Evolutionary conservation across 53 echinoderm and acorn worm genomes (phyloP), one percentile per base, ranked within the genome.

Genomic region (Arbacia lixula): DNA sequence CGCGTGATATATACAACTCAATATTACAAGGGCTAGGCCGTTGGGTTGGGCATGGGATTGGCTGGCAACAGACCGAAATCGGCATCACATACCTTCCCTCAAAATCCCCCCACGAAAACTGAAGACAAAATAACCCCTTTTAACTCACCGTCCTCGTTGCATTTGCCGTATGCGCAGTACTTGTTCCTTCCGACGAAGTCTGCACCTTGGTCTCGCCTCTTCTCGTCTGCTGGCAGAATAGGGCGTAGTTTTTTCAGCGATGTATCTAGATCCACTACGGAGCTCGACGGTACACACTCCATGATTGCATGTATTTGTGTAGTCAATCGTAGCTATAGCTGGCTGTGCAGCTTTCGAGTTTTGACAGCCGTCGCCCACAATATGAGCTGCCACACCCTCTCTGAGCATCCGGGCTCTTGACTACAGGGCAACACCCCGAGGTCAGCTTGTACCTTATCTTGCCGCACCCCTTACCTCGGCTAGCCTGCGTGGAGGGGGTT

Each of bases 121-220:
- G 21, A 11, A 56, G 12, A 20, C 10, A 20, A 56, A 56, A 56
- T 20, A 17, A 20, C 12, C n/a, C n/a, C n/a, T 28, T 11, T 17
- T 29, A 66, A 92, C 95, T 95, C 81, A 95, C 95, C 90, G 71
- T 95, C 78, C 85, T 95, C 95, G 83, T 87, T 92, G 76, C 95
- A 95, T 74, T 92, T 81, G 41, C 78, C 81, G 83, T 95, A 95
- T 36, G 87, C 92, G 75, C 95, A 95, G 84, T 95, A 95, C 82
- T 95, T 95, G 85, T 95, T 95, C 87, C 83, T 95, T 40, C 58
- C 60, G 5, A 78, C 36, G 8, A 60, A 14, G 28, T 78, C 79
- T 28, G 60, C 30, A 36, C 39, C 58, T 16, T 60, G 60, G n/a
- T 78, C 79, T 25, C 60, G 79, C 60, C 41, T 78, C 41, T 78